Evolutionary conservation across 1,140 invertebrate species (phyloP), one percentile per base, ranked within the genome.

Genomic region (Adelges cooleyi): DNA sequence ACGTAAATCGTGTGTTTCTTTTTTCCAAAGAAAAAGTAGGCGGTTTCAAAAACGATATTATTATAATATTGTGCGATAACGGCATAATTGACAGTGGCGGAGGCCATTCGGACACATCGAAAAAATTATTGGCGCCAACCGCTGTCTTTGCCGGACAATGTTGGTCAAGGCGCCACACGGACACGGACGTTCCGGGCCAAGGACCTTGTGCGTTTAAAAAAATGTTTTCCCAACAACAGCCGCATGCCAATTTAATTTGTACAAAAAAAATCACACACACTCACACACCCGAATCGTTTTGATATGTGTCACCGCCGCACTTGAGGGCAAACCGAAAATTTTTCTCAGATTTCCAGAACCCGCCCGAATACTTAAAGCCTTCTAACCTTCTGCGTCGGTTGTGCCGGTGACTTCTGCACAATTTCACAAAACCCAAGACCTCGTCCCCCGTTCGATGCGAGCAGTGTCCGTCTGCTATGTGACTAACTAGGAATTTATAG

Each of bases 91-190:
- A 42, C 42, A 29, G 44, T 13, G 54, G 54, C 54, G 23, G 42
- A 38, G 38, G 54, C 40, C 42, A 40, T 23, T 48, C 40, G 56
- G 56, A 62, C 56, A 62, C 53, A 62, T 62, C 40, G n/a, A 11
- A 44, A 44, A 62, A 62, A 36, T 9, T 62, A 62, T 27, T 62
- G 56, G 56, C 56, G 56, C 56, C 56, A 62, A 48, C 29, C 25
- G 56, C 46, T 25, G 54, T 3, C 29, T 40, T 42, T 62, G 56
- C 56, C 42, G 56, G 56, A 62, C 56, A 62, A 62, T 62, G 56
- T 62, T 62, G 56, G 56, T 62, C 56, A 62, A 62, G 56, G 56
- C 56, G 54, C 40, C 54, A 23, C 15, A 18, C 25, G 56, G 56
- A 62, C 56, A 48, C 22, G 40, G 56, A 62, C 56, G 56, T 42